A percentile compares a stretch with the other conserved stretches of the same genome.
These are phyloP conservation scores for Drosophila melanosoma DNA, from an alignment of 2,888 invertebrate species.

Conservation along the genomic window DNA sequence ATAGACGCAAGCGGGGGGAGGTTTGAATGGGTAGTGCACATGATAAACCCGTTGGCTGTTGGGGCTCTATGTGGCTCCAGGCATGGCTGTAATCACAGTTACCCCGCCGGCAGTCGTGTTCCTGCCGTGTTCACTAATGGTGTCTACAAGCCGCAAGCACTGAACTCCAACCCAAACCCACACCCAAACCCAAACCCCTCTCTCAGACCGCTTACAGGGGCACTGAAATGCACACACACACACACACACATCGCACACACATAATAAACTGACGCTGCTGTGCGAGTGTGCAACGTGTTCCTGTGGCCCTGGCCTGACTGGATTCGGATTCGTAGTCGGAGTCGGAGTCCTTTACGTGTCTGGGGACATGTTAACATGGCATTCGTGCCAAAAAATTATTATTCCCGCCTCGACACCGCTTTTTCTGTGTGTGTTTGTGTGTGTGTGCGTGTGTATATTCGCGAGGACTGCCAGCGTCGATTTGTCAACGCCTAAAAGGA, in stretches of 20 bases:
- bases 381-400: conserved; percentile 84
- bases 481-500: conserved; percentile 83
- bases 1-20: not conserved
- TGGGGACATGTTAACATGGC: conserved; percentile 84
- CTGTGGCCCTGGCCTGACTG: conserved; percentile 28
- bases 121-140: conserved; percentile 82
- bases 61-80: conserved; percentile 39
- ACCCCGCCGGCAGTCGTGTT: conserved; percentile 46
- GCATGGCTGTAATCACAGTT: conserved; percentile 68
- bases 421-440: conserved; percentile 58
- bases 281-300: conserved; percentile 57
- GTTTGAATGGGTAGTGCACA: conserved; percentile 37
- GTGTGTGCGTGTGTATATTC: conserved; percentile 40
- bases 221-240: conserved; percentile 69
- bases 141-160: conserved; percentile 83
- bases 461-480: conserved; percentile 59
- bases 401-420: conserved; percentile 77
- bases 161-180: conserved; percentile 43
- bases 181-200: not conserved
- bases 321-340: conserved; percentile 31
- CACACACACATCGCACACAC: conserved; percentile 26
- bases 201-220: conserved; percentile 61
- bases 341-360: conserved; percentile 66
- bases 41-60: conserved; percentile 63
- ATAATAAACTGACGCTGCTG: conserved; percentile 70